phyloP scores from a whole-genome alignment of 2,797 vertebrate species.

The Adelosebastes latens region DNA sequence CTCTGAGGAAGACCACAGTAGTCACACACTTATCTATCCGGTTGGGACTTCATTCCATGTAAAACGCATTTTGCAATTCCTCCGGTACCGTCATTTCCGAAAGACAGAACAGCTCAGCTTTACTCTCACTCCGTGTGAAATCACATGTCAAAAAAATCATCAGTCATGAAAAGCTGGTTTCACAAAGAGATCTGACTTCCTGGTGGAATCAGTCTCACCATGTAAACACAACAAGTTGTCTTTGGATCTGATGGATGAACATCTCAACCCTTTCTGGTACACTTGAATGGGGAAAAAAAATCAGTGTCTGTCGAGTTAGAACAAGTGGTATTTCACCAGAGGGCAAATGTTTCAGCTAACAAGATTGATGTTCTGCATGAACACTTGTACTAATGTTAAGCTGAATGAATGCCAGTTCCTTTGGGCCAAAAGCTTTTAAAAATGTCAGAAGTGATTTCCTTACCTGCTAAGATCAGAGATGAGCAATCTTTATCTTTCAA shows the following conservation, averaged over 20 bases:
- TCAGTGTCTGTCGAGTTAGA: not conserved
- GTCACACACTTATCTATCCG: not conserved
- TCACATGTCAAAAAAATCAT: not conserved
- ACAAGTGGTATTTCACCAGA: not conserved
- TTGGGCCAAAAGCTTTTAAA: not conserved
- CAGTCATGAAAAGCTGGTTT: not conserved
- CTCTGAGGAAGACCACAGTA: not conserved
- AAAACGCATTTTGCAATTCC: not conserved
- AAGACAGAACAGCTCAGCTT: not conserved
- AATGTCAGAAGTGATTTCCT: not conserved
- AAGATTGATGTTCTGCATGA: not conserved
- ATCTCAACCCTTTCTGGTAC: not conserved
- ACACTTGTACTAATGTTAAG: not conserved
- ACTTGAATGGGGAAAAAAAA: not conserved
- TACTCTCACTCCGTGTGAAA: not conserved
- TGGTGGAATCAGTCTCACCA: not conserved
- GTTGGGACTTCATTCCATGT: fast-evolving
- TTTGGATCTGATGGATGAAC: not conserved
- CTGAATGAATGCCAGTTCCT: not conserved
- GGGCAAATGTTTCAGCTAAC: not conserved
- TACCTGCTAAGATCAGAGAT: not conserved
- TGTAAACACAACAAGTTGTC: not conserved
- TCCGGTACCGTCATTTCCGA: not conserved
- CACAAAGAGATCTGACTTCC: not conserved
- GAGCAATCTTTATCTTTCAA: not conserved